These are phyloP conservation scores for Drosophila infuscata DNA, from an alignment of 2,888 invertebrate genomes.

Conservation along the genomic window DNA sequence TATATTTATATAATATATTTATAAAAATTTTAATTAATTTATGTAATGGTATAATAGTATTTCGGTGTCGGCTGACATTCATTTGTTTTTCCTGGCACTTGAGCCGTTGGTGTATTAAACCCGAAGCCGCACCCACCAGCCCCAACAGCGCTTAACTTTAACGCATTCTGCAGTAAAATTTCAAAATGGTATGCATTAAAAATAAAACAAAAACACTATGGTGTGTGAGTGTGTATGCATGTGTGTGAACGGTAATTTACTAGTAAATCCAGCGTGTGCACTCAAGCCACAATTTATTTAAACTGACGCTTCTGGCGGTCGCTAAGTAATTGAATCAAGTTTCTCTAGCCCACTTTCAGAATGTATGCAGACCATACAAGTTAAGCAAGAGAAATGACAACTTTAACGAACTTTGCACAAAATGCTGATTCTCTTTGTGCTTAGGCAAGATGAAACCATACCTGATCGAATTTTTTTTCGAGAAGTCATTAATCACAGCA, in stretches of 20 bases:
- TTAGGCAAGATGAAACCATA: not conserved
- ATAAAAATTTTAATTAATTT: too few species aligned
- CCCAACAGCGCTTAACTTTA: conserved; percentile 11
- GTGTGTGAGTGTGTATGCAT: conserved; percentile 5
- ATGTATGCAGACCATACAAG: conserved; percentile 27
- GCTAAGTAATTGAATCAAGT: conserved; percentile 66
- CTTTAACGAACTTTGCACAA: not conserved
- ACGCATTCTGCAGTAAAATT: conserved; percentile 53
- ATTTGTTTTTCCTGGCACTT: conserved; percentile 46
- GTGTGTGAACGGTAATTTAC: conserved; percentile 54
- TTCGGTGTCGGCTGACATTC: conserved; percentile 21
- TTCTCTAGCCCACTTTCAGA: conserved; percentile 30
- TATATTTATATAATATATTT: too few species aligned
- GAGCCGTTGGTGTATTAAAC: conserved; percentile 46
- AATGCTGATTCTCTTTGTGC: conserved; percentile 3
- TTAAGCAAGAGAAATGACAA: conserved; percentile 36
- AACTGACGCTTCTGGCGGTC: conserved; percentile 33
- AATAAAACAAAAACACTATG: conserved; percentile 34
- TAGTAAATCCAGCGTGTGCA: conserved; percentile 63
- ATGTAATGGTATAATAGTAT: too few species aligned
- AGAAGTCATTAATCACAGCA: not conserved
- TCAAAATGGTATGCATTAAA: conserved; percentile 57
- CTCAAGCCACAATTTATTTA: conserved; percentile 62
- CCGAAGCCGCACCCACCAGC: conserved; percentile 5
- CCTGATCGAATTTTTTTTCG: not conserved